phyloP scores from a whole-genome alignment of 2,113 vertebrate genomes.

The Melanostigma gelatinosum region DNA sequence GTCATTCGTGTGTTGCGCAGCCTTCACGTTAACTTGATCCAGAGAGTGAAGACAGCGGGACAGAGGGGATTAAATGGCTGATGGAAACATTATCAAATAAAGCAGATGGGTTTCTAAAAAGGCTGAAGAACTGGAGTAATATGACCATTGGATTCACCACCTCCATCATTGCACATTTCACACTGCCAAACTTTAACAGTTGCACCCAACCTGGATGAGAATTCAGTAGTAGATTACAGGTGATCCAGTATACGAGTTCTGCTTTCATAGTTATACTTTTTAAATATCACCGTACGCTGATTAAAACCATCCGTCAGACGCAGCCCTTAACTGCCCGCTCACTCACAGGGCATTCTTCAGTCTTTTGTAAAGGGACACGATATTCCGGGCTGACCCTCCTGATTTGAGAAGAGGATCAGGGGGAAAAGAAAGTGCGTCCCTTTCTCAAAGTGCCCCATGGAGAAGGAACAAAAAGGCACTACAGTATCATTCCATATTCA shows the following conservation, averaged over 20 bases:
- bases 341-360: conserved; percentile 51
- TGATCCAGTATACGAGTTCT: conserved; percentile 62
- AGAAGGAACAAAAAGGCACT: conserved; percentile 81
- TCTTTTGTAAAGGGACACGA: conserved; percentile 59
- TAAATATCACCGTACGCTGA: conserved; percentile 42
- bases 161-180: conserved; percentile 75
- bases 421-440: conserved; percentile 48
- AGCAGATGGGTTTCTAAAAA: conserved; percentile 53
- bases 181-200: conserved; percentile 57
- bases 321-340: conserved; percentile 56
- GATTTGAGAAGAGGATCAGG: conserved; percentile 58
- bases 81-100: conserved; percentile 37
- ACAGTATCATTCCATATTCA: conserved; percentile 72
- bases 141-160: conserved; percentile 51
- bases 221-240: conserved; percentile 80
- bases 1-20: conserved; percentile 24
- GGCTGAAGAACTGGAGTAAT: conserved; percentile 55
- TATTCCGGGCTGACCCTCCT: conserved; percentile 55
- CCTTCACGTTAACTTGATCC: conserved; percentile 47
- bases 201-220: conserved; percentile 57
- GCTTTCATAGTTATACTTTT: conserved; percentile 54
- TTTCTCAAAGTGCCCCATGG: conserved; percentile 71
- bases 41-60: conserved; percentile 18
- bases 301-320: conserved; percentile 56
- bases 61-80: not conserved